Base-by-base conservation (phyloP, 1,140 invertebrate genomes). In the Bombus turneri region DNA sequence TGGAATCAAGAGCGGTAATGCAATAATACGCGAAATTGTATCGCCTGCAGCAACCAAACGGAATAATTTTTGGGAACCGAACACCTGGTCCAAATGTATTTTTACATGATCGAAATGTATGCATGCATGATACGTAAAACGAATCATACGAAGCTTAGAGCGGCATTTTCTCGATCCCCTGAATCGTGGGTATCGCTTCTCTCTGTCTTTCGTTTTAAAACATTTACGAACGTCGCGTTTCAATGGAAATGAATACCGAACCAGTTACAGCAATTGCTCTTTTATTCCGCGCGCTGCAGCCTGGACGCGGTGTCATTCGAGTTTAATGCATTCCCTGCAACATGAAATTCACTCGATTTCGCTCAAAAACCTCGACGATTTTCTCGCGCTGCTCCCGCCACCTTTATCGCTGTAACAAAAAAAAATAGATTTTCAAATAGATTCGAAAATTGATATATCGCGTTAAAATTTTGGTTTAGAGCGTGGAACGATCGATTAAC, bases 331-430 rank as follows among this genome's bases (percentile, higher is more conserved):
- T 71, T 39, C 43, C 28, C 25, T 37, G 53, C 41, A 47, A 75
- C 77, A 47, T n/a, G 77, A 66, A 68, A 79, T 79, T 79, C 62
- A 79, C 77, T 79, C 77, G 77, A 66, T 79, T 79, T 66, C 77
- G 68, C 77, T 66, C 62, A n/a, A 66, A 66, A 62, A 28, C 8
- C 25, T n/a, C 34, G 31, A 34, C 74, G 74, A 76, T 76, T 59
- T 76, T 76, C 57, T 31, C 41, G 10, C 41, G 12, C 28, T 8
- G 1, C 13, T 5, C 69, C 34, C 53, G 25, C 25, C 18, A 22
- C 25, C 34, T 28, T 37, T 37, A 13, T 37, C 6, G 1, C 25
- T 1, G 25, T 18, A 15, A 18, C 12, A 6, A 43, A 25, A 31
- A 31, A 31, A 22, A 6, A 28, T 37, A 41, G 9, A 62, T n/a